Percentiles rank a stretch among this genome's conserved stretches.
These are phyloP conservation scores for Diachasmimorpha longicaudata DNA, from an alignment of 1,140 invertebrate species.

Conservation along the genomic window DNA sequence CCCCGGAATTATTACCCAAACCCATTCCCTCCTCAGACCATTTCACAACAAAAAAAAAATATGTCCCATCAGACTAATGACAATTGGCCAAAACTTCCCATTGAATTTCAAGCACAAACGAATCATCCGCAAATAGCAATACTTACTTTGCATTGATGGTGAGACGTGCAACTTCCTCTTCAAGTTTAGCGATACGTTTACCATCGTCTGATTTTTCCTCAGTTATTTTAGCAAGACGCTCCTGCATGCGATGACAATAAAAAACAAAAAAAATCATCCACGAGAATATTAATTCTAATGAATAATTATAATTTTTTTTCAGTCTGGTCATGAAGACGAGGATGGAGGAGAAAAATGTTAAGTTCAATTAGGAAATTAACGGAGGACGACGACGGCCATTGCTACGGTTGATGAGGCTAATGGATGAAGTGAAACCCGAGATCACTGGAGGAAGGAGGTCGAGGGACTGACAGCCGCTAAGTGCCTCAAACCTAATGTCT, in stretches of 20 bases:
- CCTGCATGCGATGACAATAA: constrained; percentile 36
- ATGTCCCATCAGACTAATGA: no score
- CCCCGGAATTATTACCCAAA: no score
- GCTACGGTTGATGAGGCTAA: constrained; percentile 60
- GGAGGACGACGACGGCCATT: constrained; percentile 50
- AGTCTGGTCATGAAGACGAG: not conserved
- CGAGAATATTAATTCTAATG: not conserved
- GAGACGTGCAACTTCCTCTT: constrained; percentile 49
- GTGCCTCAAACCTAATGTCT: constrained; percentile 42
- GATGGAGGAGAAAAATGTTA: not conserved
- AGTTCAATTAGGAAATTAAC: constrained; percentile 57
- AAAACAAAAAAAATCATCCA: not conserved
- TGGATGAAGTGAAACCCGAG: constrained; percentile 59
- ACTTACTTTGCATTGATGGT: constrained; percentile 55
- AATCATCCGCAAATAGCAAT: constrained; percentile 36
- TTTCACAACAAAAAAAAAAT: no score
- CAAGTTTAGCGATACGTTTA: constrained; percentile 47
- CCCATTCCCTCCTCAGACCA: no score
- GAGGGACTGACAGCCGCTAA: constrained; percentile 59
- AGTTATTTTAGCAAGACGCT: constrained; percentile 45
- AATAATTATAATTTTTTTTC: not conserved
- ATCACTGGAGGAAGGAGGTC: constrained; percentile 44
- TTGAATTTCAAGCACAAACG: not conserved
- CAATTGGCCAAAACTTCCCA: no score
- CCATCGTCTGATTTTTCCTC: constrained; percentile 51